Evolutionary conservation across 35 echinoderm and acorn worm genomes (phyloP).

Genomic region (Apostichopus japonicus): DNA sequence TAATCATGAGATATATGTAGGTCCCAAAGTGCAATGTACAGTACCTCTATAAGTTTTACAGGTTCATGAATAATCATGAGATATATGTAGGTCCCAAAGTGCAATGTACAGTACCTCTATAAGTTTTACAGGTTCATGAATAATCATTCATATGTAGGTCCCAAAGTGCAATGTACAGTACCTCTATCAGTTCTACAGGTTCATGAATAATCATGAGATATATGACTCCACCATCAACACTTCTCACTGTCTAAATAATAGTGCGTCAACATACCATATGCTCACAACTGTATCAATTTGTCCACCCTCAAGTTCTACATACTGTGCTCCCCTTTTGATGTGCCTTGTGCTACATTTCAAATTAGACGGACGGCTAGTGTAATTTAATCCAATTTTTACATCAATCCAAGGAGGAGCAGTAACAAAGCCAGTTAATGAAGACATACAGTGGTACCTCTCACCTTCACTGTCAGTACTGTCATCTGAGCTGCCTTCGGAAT

Average conservation of each 20-base stretch:
- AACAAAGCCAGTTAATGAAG: not conserved
- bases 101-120: not conserved
- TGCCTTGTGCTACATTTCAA: too few relatives aligned
- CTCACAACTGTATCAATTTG: not conserved
- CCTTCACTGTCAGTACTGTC: conserved; percentile 34
- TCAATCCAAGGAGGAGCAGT: not conserved
- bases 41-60: not conserved
- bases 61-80: too few relatives aligned
- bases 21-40: not conserved
- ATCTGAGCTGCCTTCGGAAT: conserved; percentile 3
- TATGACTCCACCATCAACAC: not conserved
- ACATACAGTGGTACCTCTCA: not conserved
- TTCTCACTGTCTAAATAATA: not conserved
- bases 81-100: too few relatives aligned
- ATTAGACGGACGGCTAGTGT: too few relatives aligned
- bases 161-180: not conserved
- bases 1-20: too few relatives aligned
- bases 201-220: not conserved
- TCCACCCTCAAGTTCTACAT: not conserved
- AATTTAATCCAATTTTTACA: not conserved
- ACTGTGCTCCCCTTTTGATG: too few relatives aligned
- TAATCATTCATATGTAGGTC: not conserved
- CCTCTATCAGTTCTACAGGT: not conserved
- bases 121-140: not conserved
- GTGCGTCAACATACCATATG: not conserved